Evolutionary conservation across 2,888 invertebrate genomes (phyloP).

Genomic region (Tipula confusa): DNA sequence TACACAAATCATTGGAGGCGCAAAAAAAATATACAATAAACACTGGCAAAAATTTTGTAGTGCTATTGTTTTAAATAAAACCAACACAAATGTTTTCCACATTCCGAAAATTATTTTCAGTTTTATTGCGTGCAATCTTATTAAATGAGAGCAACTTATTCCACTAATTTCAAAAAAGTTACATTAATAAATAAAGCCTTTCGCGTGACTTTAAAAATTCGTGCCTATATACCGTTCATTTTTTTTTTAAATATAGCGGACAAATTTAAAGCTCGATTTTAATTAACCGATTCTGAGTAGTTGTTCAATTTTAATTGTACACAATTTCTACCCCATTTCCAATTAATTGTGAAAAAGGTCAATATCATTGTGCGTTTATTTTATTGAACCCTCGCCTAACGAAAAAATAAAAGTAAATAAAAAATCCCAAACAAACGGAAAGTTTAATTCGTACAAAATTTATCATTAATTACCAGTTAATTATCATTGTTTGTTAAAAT

Average conservation of each 20-base stretch:
- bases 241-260: not conserved
- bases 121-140: no score
- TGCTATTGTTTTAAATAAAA: no score
- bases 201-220: no score
- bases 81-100: no score
- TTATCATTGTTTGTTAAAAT: conserved; percentile 16
- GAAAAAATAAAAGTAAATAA: not conserved
- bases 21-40: no score
- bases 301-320: not conserved
- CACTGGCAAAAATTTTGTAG: no score
- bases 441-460: not conserved
- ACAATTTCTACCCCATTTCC: not conserved
- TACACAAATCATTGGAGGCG: no score
- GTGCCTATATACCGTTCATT: no score
- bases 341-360: not conserved
- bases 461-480: conserved; percentile 20
- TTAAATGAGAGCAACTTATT: no score
- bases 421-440: not conserved
- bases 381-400: not conserved
- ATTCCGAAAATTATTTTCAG: no score
- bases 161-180: no score
- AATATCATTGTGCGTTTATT: not conserved
- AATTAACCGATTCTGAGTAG: not conserved
- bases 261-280: not conserved
- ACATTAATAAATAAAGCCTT: no score